These are phyloP conservation scores for Gnatocerus cornutus DNA, from an alignment of 2,888 invertebrate species.

Conservation along the genomic window DNA sequence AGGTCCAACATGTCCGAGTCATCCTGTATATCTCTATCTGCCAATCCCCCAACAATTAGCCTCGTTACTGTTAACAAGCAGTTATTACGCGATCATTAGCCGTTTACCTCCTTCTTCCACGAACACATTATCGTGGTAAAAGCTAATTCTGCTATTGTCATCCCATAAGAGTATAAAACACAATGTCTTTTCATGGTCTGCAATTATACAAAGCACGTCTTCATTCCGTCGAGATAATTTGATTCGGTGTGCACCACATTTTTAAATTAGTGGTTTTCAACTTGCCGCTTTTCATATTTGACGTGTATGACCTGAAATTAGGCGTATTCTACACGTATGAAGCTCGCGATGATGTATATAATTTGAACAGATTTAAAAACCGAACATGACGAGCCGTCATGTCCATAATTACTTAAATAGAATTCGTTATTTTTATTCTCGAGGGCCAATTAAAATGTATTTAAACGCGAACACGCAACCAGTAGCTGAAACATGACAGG, in stretches of 20 bases:
- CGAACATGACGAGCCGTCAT: constrained; percentile 40
- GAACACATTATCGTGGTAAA: constrained; percentile 42
- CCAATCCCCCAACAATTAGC: constrained; percentile 7
- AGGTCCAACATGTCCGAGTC: no score
- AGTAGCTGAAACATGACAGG: constrained; percentile 14
- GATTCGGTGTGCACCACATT: constrained; percentile 47
- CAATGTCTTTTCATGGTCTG: constrained; percentile 43
- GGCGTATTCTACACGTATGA: constrained; percentile 37
- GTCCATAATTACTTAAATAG: constrained; percentile 36
- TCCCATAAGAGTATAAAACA: constrained; percentile 40
- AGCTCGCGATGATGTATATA: constrained; percentile 37
- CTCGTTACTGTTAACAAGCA: constrained; percentile 37
- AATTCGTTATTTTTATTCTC: constrained; percentile 24
- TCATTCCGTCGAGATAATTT: constrained; percentile 44
- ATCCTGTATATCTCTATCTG: no score
- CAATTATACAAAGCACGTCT: constrained; percentile 51
- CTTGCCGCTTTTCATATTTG: constrained; percentile 50
- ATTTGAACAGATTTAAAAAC: constrained; percentile 38
- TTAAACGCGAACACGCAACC: constrained; percentile 21
- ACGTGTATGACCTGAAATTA: constrained; percentile 48
- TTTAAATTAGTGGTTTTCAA: constrained; percentile 53
- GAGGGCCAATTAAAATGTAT: constrained; percentile 23
- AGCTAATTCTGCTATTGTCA: constrained; percentile 47
- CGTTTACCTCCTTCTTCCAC: constrained; percentile 35
- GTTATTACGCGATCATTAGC: constrained; percentile 38